Evolutionary conservation across 2,113 vertebrate species (phyloP), one percentile per base, ranked within the genome.

Genomic region (Pelecanoides urinatrix): DNA sequence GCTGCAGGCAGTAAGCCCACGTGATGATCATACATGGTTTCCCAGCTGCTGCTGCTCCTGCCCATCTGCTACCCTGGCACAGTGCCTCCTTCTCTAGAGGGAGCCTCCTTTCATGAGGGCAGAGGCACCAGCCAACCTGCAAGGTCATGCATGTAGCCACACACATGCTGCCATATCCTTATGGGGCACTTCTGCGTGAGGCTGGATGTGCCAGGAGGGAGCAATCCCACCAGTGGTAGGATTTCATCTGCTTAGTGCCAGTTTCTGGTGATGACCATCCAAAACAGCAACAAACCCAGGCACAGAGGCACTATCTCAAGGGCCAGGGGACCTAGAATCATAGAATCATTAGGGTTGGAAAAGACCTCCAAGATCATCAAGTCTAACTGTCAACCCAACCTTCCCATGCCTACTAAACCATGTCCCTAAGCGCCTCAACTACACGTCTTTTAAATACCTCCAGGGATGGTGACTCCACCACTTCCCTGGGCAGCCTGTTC

Each of bases 11-110:
- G 8, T 63, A 63, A 94, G 63, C 34, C 71, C 68, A 89, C 61
- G 53, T 65, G 77, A 95, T 91, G 87, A 97, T 77, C 95, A 82
- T 91, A 55, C 88, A 81, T 95, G 90, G 90, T 83, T 73, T 92
- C 92, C 94, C 94, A 96, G 90, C 79, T 93, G 95, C 96, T 91
- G 79, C 53, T 94, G 82, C 94, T 96, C 86, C 90, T 87, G 63
- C n/a, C 97, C 97, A 96, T 98, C 97, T 98, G 97, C 95, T 92
- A 63, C n/a, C 26, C 77, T 98, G 97, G 97, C 95, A 79, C 90
- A 42, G 66, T 81, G 90, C 95, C 96, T 86, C 49, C 77, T 88
- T 79, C 73, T 93, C 90, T 79, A 91, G 47, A 63, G 91, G 47
- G 74, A 94, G 13, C 77, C 71, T 96, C 96, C 59, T 70, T 78